Evolutionary conservation across 2,888 invertebrate genomes (phyloP).

Genomic region (Drosophila monieri): DNA sequence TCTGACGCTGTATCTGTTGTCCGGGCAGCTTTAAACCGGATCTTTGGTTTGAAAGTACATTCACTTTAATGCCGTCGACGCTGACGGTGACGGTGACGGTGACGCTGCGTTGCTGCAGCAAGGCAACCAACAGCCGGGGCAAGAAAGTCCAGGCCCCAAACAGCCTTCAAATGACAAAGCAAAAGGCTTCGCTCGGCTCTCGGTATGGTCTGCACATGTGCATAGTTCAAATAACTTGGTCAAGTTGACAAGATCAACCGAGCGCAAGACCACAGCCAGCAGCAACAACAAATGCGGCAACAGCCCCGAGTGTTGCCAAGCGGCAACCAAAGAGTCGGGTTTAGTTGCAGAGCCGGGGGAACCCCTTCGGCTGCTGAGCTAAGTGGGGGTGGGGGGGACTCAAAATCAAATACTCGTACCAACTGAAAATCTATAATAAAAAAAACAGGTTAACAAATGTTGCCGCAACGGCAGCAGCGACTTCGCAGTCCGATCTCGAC

Average conservation of each 20-base stretch:
- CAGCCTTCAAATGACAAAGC: conserved; percentile 76
- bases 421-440: conserved; percentile 71
- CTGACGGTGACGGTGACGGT: conserved; percentile 45
- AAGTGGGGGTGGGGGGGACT: no score
- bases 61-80: conserved; percentile 76
- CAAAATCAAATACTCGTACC: conserved; percentile 59
- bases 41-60: conserved; percentile 81
- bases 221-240: conserved; percentile 79
- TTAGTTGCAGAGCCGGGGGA: conserved; percentile 31
- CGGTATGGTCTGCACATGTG: conserved; percentile 67
- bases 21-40: conserved; percentile 76
- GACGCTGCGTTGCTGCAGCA: conserved; percentile 53
- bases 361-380: neutral
- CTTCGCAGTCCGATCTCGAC: conserved; percentile 5
- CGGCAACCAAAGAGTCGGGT: conserved; percentile 60
- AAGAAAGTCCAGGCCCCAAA: conserved; percentile 13
- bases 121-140: conserved; percentile 42
- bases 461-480: conserved; percentile 65
- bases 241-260: conserved; percentile 75
- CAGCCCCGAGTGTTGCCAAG: conserved; percentile 70
- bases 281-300: neutral
- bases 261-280: conserved; percentile 17
- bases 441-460: conserved; percentile 81
- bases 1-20: conserved; percentile 59
- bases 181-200: conserved; percentile 51